phyloP scores from a whole-genome alignment of 2,888 invertebrate genomes.

The Bombylius discolor region DNA sequence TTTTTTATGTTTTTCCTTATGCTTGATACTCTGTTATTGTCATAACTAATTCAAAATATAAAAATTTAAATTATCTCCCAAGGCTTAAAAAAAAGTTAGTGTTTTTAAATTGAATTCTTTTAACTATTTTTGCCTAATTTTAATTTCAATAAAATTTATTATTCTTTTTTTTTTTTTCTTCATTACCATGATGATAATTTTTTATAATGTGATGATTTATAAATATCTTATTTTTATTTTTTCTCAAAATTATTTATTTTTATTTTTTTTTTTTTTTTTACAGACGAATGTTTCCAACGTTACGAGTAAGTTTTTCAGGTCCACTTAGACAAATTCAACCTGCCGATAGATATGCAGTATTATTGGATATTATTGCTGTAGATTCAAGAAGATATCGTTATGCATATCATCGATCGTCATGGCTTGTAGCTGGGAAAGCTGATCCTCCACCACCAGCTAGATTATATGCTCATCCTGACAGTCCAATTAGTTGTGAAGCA shows the following conservation, averaged over 20 bases:
- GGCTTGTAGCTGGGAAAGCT: slow-evolving; percentile 96
- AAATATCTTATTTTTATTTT: not conserved
- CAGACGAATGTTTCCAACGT: slow-evolving; percentile 97
- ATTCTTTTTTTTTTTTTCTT: too few relatives aligned
- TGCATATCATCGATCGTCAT: slow-evolving; percentile 95
- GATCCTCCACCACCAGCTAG: slow-evolving; percentile 91
- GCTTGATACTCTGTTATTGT: too few relatives aligned
- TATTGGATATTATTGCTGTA: slow-evolving; percentile 93
- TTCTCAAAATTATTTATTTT: not conserved
- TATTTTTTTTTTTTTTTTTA: slow-evolving; percentile 18
- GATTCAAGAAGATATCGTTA: slow-evolving; percentile 94
- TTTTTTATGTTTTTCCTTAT: too few relatives aligned
- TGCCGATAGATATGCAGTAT: slow-evolving; percentile 78
- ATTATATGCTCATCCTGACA: slow-evolving; percentile 92
- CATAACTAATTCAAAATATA: too few relatives aligned
- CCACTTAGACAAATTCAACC: slow-evolving; percentile 46
- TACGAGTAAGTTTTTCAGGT: slow-evolving; percentile 84
- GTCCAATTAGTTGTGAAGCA: slow-evolving; percentile 90
- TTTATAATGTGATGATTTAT: too few relatives aligned
- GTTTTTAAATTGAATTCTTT: too few relatives aligned
- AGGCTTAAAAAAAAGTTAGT: too few relatives aligned
- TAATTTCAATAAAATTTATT: too few relatives aligned
- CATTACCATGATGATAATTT: too few relatives aligned
- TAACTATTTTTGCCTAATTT: too few relatives aligned
- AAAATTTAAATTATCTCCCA: too few relatives aligned